Percentiles rank a stretch among this genome's conserved stretches.
Evolutionary conservation across 2,113 vertebrate species (phyloP).

Genomic region (Noctilio leporinus): DNA sequence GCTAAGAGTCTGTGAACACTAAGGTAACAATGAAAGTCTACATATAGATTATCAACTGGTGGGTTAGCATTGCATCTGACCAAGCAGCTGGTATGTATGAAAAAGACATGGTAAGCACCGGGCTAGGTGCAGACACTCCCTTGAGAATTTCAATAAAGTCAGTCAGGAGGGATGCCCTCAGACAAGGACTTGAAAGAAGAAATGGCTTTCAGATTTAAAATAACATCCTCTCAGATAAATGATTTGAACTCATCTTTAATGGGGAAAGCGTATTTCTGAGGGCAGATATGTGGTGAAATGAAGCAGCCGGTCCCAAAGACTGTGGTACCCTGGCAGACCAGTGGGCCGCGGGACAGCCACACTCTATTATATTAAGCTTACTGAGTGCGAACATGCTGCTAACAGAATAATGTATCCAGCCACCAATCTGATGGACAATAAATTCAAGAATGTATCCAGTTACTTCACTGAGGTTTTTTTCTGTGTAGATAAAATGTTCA

Average conservation of each 20-base stretch:
- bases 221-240: neutral
- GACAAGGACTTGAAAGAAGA: neutral
- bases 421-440: neutral
- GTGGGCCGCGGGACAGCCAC: neutral
- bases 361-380: neutral
- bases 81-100: neutral
- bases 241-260: neutral
- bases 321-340: neutral
- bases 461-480: neutral
- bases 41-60: neutral
- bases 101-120: neutral
- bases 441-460: neutral
- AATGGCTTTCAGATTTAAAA: neutral
- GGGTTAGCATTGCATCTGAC: neutral
- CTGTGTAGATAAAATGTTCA: neutral
- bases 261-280: neutral
- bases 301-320: neutral
- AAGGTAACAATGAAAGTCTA: neutral
- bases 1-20: neutral
- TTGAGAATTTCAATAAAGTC: neutral
- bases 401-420: neutral
- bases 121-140: neutral
- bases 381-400: neutral
- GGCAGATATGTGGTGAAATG: neutral
- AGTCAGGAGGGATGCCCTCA: neutral